Evolutionary conservation across 2,113 vertebrate genomes (phyloP).

Genomic region (Catharus minimus): DNA sequence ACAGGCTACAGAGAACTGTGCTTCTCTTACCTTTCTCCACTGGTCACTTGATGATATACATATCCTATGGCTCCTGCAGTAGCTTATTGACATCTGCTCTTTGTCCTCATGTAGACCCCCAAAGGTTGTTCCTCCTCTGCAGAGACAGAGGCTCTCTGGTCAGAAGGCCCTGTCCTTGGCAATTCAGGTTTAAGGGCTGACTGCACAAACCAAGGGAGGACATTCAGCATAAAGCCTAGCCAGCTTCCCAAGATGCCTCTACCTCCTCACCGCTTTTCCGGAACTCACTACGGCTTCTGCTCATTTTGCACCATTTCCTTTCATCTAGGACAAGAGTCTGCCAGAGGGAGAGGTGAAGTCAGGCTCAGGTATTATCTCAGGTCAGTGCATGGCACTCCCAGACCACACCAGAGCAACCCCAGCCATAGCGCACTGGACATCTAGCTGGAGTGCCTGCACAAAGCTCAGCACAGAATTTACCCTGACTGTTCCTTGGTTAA

Average conservation of each 20-base stretch:
- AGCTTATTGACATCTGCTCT: background rate
- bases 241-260: background rate
- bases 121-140: background rate
- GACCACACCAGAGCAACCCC: background rate
- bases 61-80: background rate
- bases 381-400: background rate
- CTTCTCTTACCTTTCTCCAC: background rate
- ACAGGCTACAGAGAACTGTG: background rate
- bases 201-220: background rate
- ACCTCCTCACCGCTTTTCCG: background rate
- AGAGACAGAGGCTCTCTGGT: background rate
- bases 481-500: background rate
- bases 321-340: background rate
- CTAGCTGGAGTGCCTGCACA: background rate
- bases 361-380: background rate
- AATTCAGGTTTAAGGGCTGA: background rate
- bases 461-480: background rate
- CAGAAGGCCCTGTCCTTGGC: background rate
- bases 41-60: background rate
- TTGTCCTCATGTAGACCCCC: background rate
- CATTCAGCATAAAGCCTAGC: background rate
- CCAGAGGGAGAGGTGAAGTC: background rate
- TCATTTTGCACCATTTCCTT: background rate
- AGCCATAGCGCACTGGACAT: fast-evolving
- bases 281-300: fast-evolving